Base-by-base conservation (phyloP, 2,113 vertebrate species). In the Accipiter cooperii region DNA sequence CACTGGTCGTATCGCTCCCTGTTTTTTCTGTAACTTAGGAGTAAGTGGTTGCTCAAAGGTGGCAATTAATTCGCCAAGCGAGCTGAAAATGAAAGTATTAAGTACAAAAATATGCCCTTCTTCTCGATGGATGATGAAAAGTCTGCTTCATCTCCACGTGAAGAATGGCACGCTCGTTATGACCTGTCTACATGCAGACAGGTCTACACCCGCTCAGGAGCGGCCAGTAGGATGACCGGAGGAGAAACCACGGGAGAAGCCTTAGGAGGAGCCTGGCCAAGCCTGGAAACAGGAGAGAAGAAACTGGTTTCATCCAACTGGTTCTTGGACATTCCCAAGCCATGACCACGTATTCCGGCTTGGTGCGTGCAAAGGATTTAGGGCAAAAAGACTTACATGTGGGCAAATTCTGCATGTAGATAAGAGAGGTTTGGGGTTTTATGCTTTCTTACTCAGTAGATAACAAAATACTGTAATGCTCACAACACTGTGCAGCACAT, bases 71-170 rank as follows among this genome's bases (percentile, higher is more conserved):
- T 82, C 0, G 0, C 36, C 31, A 33, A 87, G 51, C 1, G 3
- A 91, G 54, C 21, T 81, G 63, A 89, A 97, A 93, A 84, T 3
- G 34, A 69, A 95, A 96, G 47, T 17, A 8, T 28, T 47, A 58
- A 85, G 49, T 33, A 63, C 1, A 6, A 66, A 85, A 88, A 55
- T 6, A 17, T 1, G 4, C 4, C 40, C 49, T 46, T 73, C 74
- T 87, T 33, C n/a, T 34, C 4, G 0, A n/a, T 10, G 40, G 49
- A 12, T 36, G 34, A 9, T 38, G 15, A 64, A 52, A 60, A 52
- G 11, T 24, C 58, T 55, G 47, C 44, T 77, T 55, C 60, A 82
- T 15, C 28, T 15, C 55, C 61, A n/a, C 1, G 4, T 55, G 15
- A 75, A 52, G 69, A 84, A 19, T 2, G 57, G 7, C 28, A 29